Conservation (phyloP, 2,113 vertebrate species). For the Anhinga rufa region DNA sequence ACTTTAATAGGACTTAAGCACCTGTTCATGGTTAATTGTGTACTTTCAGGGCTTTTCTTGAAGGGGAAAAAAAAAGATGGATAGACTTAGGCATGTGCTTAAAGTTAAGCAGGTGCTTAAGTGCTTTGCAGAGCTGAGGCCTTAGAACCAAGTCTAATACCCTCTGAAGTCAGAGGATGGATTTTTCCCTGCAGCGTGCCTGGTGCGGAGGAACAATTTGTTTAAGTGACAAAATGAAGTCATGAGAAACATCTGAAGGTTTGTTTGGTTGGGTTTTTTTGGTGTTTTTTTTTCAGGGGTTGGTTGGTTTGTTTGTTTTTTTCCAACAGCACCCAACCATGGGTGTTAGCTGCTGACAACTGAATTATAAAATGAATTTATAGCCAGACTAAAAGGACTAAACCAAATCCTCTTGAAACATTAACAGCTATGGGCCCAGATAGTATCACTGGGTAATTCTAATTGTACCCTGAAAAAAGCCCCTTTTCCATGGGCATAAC, state of each 20-base stretch:
- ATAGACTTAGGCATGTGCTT: constrained; percentile 45
- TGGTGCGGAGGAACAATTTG: neutral
- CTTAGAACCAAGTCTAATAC: neutral
- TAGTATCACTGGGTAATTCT: neutral
- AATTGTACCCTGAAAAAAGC: neutral
- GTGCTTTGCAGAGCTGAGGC: neutral
- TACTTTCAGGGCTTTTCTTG: constrained; percentile 25
- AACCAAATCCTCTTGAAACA: neutral
- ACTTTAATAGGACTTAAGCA: constrained; percentile 63
- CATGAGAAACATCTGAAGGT: neutral
- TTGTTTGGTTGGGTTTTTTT: too few species aligned
- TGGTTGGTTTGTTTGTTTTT: neutral
- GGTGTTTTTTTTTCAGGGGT: neutral
- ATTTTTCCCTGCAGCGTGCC: neutral
- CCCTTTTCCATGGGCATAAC: neutral
- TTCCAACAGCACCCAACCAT: neutral
- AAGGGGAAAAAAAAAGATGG: neutral
- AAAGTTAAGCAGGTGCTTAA: constrained; percentile 60
- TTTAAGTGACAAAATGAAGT: neutral
- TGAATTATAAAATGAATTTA: neutral
- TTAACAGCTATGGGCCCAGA: neutral
- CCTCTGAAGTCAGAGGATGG: neutral
- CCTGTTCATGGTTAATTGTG: constrained; percentile 62
- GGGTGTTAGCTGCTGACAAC: neutral
- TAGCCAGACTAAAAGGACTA: neutral